Evolutionary conservation across 2,797 vertebrate species (phyloP), one percentile per base, ranked within the genome.

Genomic region (Acanthurus leucopareius): DNA sequence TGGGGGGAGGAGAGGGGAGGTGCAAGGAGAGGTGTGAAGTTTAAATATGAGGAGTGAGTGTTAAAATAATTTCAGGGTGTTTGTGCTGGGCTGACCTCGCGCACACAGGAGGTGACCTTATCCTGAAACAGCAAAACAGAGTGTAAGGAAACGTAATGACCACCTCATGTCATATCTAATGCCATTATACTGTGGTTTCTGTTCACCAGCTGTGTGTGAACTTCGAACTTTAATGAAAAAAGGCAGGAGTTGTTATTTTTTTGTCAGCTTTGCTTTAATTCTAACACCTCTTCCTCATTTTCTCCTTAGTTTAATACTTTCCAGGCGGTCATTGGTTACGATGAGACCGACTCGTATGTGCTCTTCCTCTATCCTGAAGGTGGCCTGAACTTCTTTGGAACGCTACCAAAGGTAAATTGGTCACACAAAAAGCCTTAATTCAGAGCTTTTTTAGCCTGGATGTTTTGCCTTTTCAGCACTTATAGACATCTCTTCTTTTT

Each of bases 361-460:
- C 90, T 99, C 77, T 98, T 98, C 92, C 96, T 99, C 4, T 99
- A 99, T 80, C 98, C 98, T 0, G 72, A 92, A 0, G 94, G 94
- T 0, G 96, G 97, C 48, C 93, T 99, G 86, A 97, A 97, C 92
- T 99, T 98, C 94, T 95, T 97, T 59, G 97, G 97, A 19, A 98
- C 97, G 0, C 94, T 95, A 0, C 97, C 97, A 45, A 99, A 99
- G 85, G 93, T 93, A 85, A 86, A 48, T 20, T 9, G 5, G 10
- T n/a, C 44, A 4, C 4, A 57, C 17, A 22, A 5, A 59, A 56
- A 16, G 14, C 1, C 7, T n/a, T 45, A n/a, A 48, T 38, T 45
- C 17, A 28, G 3, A 42, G 7, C 14, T 25, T 25, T 25, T 2
- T 25, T 3, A 25, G 25, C 25, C 25, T 25, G 25, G 25, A 25